Base-by-base conservation (phyloP, 2,888 invertebrate species). In the Gnatocerus cornutus region DNA sequence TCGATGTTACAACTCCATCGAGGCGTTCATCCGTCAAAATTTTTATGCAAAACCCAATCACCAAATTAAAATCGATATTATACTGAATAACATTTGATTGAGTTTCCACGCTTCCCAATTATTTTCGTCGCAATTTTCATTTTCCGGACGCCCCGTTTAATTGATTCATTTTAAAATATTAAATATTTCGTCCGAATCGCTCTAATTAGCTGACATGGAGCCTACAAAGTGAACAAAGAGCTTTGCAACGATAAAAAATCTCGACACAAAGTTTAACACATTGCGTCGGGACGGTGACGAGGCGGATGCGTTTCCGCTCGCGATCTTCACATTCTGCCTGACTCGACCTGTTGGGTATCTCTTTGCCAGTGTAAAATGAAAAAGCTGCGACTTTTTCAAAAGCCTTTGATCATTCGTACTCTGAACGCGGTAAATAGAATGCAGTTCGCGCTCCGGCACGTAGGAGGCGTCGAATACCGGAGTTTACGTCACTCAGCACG, bases 341-440 rank as follows among this genome's bases (percentile, higher is more conserved):
- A 6, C 41, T 12, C 52, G 52, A 14, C 21, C 56, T 43, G 56
- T 59, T 37, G 45, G 46, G 65, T 14, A 33, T 39, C 27, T 56
- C 27, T 55, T 33, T 48, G 61, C 13, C 27, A 39, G 41, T 13
- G 10, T 9, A 52, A 68, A 61, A 61, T 37, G 52, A 68, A 68
- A 61, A 68, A 68, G 55, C 61, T 27, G 43, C 50, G 59, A 66
- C 58, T 68, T 61, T 61, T 61, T 68, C 61, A 61, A 59, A 53
- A 53, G 53, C 61, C 73, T 76, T 74, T 74, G 73, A 74, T 76
- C 72, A 74, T 58, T 69, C 69, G 73, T 46, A 56, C 56, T 41
- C 41, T 21, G 21, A 71, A 72, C 71, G 71, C 70, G 70, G 71
- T 72, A 72, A 74, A 73, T 72, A 71, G 70, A 68, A 69, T 59